phyloP scores from a whole-genome alignment of 2,113 vertebrate genomes.

The Hemiprocne comata region DNA sequence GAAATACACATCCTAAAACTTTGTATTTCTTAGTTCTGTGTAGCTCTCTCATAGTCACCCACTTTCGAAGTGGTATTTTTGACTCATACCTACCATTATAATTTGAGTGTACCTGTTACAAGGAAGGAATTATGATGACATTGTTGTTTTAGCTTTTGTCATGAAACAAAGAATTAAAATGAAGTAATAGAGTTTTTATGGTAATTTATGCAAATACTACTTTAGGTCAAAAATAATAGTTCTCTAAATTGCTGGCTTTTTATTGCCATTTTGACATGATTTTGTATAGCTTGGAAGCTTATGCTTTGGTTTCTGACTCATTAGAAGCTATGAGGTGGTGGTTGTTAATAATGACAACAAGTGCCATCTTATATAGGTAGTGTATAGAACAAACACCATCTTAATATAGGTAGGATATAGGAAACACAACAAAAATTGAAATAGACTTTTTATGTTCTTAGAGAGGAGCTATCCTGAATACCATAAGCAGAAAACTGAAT shows the following conservation, averaged over 20 bases:
- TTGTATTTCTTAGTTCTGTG: not conserved
- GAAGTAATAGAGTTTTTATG: not conserved
- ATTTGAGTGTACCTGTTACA: not conserved
- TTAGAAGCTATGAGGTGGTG: not conserved
- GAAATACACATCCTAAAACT: not conserved
- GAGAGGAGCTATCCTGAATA: not conserved
- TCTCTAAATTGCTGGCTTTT: not conserved
- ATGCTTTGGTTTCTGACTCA: not conserved
- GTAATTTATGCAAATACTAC: not conserved
- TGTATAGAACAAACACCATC: too few relatives aligned
- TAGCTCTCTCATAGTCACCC: not conserved
- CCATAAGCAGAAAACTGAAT: constrained; percentile 6
- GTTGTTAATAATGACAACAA: not conserved
- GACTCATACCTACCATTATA: not conserved
- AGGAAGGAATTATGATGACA: not conserved
- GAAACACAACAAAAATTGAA: too few relatives aligned
- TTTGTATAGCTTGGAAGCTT: not conserved
- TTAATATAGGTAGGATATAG: too few relatives aligned
- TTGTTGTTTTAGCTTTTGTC: not conserved
- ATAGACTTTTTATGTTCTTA: not conserved
- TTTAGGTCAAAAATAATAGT: not conserved
- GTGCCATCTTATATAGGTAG: too few relatives aligned
- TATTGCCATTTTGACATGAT: not conserved
- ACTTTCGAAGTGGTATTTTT: not conserved
- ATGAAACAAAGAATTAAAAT: not conserved